Evolutionary conservation across 2,888 invertebrate genomes (phyloP).

Genomic region (Platycnemis pennipes): DNA sequence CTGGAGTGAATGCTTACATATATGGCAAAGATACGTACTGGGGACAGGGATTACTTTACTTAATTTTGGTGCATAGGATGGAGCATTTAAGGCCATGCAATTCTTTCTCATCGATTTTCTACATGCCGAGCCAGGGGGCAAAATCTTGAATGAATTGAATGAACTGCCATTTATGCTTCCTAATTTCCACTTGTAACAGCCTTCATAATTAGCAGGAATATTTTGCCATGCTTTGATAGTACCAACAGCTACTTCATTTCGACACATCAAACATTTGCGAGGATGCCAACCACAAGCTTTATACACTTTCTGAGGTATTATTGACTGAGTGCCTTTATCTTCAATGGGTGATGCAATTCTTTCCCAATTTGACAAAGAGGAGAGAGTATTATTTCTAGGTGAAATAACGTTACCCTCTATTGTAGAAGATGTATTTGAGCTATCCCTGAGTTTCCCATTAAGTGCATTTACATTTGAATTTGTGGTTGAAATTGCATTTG

Average conservation of each 20-base stretch:
- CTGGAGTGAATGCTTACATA: slow-evolving; percentile 44
- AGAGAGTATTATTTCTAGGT: not conserved
- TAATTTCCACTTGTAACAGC: slow-evolving; percentile 20
- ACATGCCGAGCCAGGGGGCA: not conserved
- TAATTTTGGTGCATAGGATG: not conserved
- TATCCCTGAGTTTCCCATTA: not conserved
- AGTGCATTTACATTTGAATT: not conserved
- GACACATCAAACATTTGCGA: slow-evolving; percentile 17
- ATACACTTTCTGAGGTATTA: not conserved
- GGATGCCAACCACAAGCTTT: slow-evolving; percentile 47
- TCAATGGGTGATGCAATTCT: not conserved
- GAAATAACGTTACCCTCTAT: not conserved
- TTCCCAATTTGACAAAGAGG: not conserved
- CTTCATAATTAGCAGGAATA: slow-evolving; percentile 29
- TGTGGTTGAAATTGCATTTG: not conserved
- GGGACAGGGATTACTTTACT: not conserved
- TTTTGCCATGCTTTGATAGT: not conserved
- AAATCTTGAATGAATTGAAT: not conserved
- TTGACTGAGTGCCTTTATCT: not conserved
- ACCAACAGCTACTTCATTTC: slow-evolving; percentile 22
- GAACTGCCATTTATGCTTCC: not conserved
- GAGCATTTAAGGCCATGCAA: slow-evolving; percentile 49
- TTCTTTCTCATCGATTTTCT: not conserved
- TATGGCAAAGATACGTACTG: slow-evolving; percentile 26
- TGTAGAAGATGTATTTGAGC: not conserved